phyloP scores from a whole-genome alignment of 2,888 invertebrate species.

The Prenolepis imparis region DNA sequence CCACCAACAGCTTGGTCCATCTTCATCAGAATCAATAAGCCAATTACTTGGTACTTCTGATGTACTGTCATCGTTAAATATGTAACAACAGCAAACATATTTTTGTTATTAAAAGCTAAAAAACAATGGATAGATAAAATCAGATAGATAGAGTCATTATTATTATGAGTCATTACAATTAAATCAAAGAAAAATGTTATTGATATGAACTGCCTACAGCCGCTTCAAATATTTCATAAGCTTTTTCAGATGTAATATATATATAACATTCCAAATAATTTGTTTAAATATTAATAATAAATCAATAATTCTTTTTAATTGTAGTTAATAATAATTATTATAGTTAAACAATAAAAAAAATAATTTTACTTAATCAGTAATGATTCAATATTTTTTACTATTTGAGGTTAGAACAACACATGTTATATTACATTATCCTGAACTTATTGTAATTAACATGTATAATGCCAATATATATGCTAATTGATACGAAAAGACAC shows the following conservation, averaged over 20 bases:
- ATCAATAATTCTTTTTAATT: not conserved
- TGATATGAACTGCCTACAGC: not conserved
- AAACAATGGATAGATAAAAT: not conserved
- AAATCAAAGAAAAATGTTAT: not conserved
- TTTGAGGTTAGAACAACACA: not conserved
- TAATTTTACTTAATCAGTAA: not conserved
- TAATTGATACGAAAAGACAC: not conserved
- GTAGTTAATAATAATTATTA: too few species aligned
- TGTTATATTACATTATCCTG: not conserved
- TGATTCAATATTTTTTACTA: not conserved
- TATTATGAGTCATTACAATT: not conserved
- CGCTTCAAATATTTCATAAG: not conserved
- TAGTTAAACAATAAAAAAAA: slow-evolving; percentile 7
- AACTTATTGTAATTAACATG: not conserved
- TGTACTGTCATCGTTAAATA: too few species aligned
- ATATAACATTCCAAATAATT: not conserved
- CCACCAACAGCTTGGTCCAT: too few species aligned
- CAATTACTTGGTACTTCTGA: too few species aligned
- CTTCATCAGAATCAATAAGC: too few species aligned
- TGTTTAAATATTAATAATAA: not conserved
- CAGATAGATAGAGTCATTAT: not conserved
- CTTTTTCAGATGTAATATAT: not conserved
- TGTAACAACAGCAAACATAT: not conserved
- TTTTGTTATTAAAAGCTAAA: not conserved
- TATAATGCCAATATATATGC: too few species aligned